phyloP scores from a whole-genome alignment of 1,140 invertebrate genomes.

The Megathymus violae region DNA sequence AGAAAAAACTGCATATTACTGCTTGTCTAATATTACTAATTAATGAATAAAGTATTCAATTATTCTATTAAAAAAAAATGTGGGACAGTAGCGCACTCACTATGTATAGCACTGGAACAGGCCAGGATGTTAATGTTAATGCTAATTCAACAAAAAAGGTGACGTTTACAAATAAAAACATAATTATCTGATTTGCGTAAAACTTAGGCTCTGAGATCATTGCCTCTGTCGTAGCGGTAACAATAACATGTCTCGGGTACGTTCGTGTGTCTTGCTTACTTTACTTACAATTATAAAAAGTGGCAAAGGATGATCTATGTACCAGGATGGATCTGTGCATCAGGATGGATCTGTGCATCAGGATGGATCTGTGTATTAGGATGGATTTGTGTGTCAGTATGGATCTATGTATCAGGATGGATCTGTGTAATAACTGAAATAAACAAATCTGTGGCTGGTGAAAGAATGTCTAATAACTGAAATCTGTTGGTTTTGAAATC shows the following conservation, averaged over 20 bases:
- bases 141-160: constrained; percentile 21
- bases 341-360: no score
- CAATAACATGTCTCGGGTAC: neutral
- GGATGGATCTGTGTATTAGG: no score
- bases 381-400: no score
- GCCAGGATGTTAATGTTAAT: constrained; percentile 14
- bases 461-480: no score
- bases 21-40: constrained; percentile 17
- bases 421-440: no score
- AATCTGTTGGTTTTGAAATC: no score
- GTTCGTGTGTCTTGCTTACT: neutral
- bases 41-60: no score
- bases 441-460: no score
- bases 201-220: neutral
- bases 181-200: constrained; percentile 17
- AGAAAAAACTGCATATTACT: neutral
- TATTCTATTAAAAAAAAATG: no score
- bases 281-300: constrained; percentile 13
- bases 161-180: constrained; percentile 11
- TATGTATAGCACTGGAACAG: constrained; percentile 6
- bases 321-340: no score
- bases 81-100: neutral
- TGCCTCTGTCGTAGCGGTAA: neutral
- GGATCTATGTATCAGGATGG: no score
- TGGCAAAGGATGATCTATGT: no score